Evolutionary conservation across 2,797 vertebrate species (phyloP).

Genomic region (Delichon dasypus): DNA sequence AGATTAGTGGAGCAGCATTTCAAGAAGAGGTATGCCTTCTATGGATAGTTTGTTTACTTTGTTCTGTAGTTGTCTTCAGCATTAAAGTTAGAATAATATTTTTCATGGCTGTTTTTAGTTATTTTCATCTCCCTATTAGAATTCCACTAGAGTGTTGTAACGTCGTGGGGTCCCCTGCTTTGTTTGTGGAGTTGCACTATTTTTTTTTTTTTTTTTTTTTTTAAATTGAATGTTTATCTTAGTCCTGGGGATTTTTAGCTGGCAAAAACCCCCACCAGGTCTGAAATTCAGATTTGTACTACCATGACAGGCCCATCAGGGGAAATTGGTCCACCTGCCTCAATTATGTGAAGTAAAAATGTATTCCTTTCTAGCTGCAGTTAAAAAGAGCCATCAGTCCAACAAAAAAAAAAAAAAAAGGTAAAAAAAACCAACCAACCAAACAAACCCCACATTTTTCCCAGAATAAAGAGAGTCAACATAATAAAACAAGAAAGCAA

Average conservation of each 20-base stretch:
- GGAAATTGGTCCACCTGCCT: neutral
- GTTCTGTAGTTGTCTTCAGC: neutral
- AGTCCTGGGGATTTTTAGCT: neutral
- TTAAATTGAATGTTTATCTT: neutral
- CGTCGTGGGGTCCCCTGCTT: neutral
- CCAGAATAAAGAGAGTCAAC: neutral
- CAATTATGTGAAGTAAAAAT: neutral
- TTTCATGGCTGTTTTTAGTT: neutral
- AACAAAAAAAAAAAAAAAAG: neutral
- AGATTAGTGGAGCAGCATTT: neutral
- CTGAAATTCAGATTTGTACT: neutral
- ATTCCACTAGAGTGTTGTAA: neutral
- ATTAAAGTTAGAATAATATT: neutral
- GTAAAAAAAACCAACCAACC: too few relatives aligned
- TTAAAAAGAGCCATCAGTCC: neutral
- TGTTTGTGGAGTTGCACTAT: neutral
- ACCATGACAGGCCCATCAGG: neutral
- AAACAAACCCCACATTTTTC: too few relatives aligned
- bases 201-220: too few relatives aligned
- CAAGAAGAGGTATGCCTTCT: neutral
- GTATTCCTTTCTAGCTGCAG: neutral
- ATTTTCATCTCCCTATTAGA: neutral
- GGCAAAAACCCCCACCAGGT: fast-evolving
- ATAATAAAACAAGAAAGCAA: neutral
- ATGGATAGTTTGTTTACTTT: neutral